Evolutionary conservation across 2,888 invertebrate genomes (phyloP).

Genomic region (Acronicta leporina): DNA sequence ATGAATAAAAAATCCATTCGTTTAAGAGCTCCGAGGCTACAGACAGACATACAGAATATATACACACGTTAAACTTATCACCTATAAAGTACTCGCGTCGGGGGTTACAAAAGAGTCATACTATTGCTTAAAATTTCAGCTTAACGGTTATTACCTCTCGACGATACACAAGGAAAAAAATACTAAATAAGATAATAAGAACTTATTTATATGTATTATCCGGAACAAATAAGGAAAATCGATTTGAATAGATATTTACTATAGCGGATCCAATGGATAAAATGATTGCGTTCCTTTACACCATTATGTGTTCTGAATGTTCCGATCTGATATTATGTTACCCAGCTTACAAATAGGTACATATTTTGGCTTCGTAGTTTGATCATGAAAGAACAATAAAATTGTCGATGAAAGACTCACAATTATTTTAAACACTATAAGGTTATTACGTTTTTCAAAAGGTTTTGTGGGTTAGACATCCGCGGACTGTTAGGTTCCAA

Average conservation of each 20-base stretch:
- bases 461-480: no score
- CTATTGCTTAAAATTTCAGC: neutral
- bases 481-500: no score
- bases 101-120: neutral
- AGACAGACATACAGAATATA: no score
- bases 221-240: neutral
- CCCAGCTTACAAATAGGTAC: neutral
- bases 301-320: neutral
- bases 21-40: no score
- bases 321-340: neutral
- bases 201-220: neutral
- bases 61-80: no score
- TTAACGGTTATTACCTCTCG: neutral
- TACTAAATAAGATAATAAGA: neutral
- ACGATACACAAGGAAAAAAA: neutral
- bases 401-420: no score
- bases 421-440: no score
- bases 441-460: no score
- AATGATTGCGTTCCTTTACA: neutral
- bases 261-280: neutral
- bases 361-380: no score
- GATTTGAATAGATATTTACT: neutral
- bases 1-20: no score
- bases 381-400: no score
- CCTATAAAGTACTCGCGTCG: no score